Conservation (phyloP, 2,888 invertebrate species). For the Drosophila pegasa region DNA sequence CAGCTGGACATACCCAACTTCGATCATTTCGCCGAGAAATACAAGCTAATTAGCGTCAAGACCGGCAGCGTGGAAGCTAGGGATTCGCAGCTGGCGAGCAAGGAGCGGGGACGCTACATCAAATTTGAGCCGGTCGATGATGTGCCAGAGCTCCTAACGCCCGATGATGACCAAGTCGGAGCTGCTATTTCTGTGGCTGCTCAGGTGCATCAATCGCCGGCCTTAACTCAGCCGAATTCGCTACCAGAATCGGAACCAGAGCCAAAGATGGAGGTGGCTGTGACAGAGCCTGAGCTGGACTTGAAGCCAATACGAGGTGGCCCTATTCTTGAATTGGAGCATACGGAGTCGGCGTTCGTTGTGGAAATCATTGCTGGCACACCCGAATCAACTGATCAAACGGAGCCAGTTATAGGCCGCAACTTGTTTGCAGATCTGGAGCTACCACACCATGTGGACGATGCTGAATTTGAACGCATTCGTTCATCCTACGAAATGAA, state of each 20-base stretch:
- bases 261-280: background rate
- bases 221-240: background rate
- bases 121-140: conserved; percentile 79
- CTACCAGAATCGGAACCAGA: background rate
- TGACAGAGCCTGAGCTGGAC: background rate
- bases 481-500: conserved; percentile 74
- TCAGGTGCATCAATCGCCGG: conserved; percentile 52
- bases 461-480: conserved; percentile 67
- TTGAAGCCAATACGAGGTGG: background rate
- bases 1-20: conserved; percentile 65
- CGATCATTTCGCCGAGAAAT: conserved; percentile 71
- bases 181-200: conserved; percentile 62
- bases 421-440: conserved; percentile 61
- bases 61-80: conserved; percentile 15
- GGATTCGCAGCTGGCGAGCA: conserved; percentile 17
- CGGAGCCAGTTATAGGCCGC: conserved; percentile 13
- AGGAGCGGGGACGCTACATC: conserved; percentile 68
- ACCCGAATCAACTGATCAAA: conserved; percentile 36
- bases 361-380: conserved; percentile 70
- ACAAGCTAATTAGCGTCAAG: conserved; percentile 54
- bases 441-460: conserved; percentile 33
- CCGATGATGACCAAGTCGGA: conserved; percentile 58
- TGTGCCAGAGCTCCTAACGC: conserved; percentile 66
- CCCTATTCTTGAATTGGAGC: conserved; percentile 31
- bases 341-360: conserved; percentile 48